Conservation (phyloP, 2,113 vertebrate genomes). For the Onychorhynchus coronatus region DNA sequence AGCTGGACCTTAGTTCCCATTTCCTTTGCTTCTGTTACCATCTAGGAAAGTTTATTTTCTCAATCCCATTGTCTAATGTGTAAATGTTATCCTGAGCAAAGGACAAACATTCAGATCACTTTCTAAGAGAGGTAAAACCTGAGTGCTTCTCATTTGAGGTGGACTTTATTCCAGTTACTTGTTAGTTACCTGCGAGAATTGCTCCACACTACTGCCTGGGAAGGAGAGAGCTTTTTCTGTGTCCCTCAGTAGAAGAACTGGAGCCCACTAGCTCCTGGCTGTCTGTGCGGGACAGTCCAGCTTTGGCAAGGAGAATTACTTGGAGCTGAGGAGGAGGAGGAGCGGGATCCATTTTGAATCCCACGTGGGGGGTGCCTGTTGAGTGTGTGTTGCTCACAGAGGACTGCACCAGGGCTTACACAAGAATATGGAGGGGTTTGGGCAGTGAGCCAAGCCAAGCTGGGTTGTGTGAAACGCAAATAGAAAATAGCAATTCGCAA, state of each 20-base stretch:
- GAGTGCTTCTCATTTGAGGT: background rate
- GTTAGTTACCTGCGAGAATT: background rate
- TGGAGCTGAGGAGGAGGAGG: background rate
- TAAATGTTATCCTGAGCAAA: background rate
- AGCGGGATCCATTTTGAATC: background rate
- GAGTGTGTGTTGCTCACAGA: background rate
- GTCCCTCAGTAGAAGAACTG: background rate
- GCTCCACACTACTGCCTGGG: background rate
- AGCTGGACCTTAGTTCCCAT: background rate
- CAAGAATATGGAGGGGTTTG: slow-evolving; percentile 16
- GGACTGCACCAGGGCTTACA: background rate
- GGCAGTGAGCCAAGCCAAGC: slow-evolving; percentile 4
- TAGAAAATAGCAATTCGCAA: background rate
- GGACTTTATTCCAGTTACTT: background rate
- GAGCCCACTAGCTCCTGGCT: background rate
- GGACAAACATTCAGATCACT: background rate
- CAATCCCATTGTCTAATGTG: background rate
- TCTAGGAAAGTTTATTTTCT: background rate
- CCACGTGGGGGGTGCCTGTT: background rate
- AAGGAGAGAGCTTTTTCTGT: background rate
- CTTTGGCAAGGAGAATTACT: background rate
- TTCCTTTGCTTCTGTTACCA: background rate
- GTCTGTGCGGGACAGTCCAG: background rate
- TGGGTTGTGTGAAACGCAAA: background rate
- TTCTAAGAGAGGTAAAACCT: background rate